Evolutionary conservation across 2,113 vertebrate species (phyloP).

Genomic region (Odobenus rosmarus): DNA sequence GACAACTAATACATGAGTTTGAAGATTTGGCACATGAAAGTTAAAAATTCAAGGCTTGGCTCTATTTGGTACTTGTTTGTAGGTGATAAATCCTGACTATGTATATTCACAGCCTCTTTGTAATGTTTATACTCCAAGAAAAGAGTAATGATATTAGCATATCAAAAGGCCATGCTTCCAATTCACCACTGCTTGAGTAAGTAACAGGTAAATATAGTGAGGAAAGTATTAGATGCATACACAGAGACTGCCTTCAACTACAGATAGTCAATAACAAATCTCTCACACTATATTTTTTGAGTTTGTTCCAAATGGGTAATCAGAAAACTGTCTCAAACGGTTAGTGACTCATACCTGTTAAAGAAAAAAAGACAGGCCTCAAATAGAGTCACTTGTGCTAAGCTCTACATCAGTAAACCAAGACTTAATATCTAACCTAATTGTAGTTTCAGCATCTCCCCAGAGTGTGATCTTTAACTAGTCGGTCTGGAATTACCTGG

Average conservation of each 20-base stretch:
- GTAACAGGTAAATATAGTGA: neutral
- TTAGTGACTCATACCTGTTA: slow-evolving; percentile 19
- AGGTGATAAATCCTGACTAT: slow-evolving; percentile 34
- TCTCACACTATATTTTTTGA: neutral
- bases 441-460: neutral
- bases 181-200: neutral
- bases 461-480: neutral
- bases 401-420: neutral
- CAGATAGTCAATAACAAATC: neutral
- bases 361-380: neutral
- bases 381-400: neutral
- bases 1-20: slow-evolving; percentile 60
- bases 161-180: slow-evolving; percentile 17
- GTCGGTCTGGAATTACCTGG: neutral
- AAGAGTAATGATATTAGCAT: slow-evolving; percentile 43
- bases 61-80: slow-evolving; percentile 16
- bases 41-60: slow-evolving; percentile 52
- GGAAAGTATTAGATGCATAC: neutral
- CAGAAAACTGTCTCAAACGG: neutral
- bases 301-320: neutral
- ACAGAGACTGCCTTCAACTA: neutral
- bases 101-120: neutral
- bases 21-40: slow-evolving; percentile 60
- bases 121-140: slow-evolving; percentile 14
- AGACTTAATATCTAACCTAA: neutral